phyloP scores from a whole-genome alignment of 2,888 invertebrate species.

The Abrostola triplasia region DNA sequence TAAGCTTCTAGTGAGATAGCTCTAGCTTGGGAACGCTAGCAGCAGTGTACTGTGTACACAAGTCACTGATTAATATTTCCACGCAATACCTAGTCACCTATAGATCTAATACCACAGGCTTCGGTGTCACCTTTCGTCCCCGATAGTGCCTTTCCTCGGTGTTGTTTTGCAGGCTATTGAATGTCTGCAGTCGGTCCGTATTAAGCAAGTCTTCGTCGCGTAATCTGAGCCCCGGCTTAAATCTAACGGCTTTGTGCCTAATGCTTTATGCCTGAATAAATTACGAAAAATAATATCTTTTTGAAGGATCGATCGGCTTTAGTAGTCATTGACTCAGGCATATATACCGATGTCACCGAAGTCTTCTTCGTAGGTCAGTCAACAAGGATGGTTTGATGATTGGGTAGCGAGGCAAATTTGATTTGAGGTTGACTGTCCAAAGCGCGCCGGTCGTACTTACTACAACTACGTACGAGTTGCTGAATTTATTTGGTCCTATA shows the following conservation, averaged over 20 bases:
- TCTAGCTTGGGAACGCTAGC: slow-evolving; percentile 19
- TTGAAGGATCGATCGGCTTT: slow-evolving; percentile 45
- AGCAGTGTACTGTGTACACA: slow-evolving; percentile 20
- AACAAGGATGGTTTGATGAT: too few relatives aligned
- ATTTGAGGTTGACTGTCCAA: too few relatives aligned
- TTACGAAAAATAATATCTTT: slow-evolving; percentile 75
- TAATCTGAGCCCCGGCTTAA: slow-evolving; percentile 82
- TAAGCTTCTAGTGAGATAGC: neutral
- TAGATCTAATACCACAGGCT: slow-evolving; percentile 77
- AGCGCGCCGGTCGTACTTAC: too few relatives aligned
- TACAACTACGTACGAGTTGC: too few relatives aligned
- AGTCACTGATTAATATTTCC: slow-evolving; percentile 39
- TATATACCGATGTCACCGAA: slow-evolving; percentile 30
- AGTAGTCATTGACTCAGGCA: slow-evolving; percentile 26
- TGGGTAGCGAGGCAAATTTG: too few relatives aligned
- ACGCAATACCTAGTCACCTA: slow-evolving; percentile 66
- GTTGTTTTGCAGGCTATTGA: slow-evolving; percentile 84
- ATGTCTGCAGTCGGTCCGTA: slow-evolving; percentile 80
- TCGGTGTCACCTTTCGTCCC: slow-evolving; percentile 84
- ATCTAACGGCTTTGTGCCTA: slow-evolving; percentile 79
- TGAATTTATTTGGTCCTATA: too few relatives aligned
- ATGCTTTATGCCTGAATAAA: slow-evolving; percentile 78
- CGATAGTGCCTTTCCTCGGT: slow-evolving; percentile 83
- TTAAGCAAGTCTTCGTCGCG: slow-evolving; percentile 82
- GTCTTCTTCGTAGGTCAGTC: too few relatives aligned